Conservation (phyloP, 2,888 invertebrate genomes). For the Drosophila mettleri region DNA sequence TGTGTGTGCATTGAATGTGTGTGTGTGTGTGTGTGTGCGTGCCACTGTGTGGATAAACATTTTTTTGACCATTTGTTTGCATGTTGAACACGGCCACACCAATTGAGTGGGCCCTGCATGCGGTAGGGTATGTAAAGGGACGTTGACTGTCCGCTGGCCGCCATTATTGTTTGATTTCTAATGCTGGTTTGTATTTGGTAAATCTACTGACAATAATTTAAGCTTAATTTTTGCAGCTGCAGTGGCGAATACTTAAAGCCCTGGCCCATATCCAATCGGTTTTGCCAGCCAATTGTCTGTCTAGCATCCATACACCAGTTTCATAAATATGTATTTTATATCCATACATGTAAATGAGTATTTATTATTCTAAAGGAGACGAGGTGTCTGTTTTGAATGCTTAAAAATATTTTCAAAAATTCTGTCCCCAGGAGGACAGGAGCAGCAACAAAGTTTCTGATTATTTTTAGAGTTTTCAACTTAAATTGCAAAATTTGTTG, state of each 20-base stretch:
- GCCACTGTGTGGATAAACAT: constrained; percentile 51
- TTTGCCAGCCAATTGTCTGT: constrained; percentile 14
- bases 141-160: constrained; percentile 13
- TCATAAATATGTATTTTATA: constrained; percentile 32
- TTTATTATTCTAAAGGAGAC: constrained; percentile 49
- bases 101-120: constrained; percentile 20
- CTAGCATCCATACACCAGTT: constrained; percentile 11
- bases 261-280: neutral
- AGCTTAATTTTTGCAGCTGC: constrained; percentile 36
- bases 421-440: neutral
- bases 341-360: constrained; percentile 17
- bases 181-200: constrained; percentile 57
- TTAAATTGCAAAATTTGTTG: constrained; percentile 10
- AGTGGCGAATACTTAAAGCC: neutral
- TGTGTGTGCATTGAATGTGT: constrained; percentile 34
- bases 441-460: constrained; percentile 10
- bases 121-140: constrained; percentile 21
- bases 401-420: constrained; percentile 7
- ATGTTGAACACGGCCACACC: constrained; percentile 74
- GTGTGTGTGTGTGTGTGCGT: constrained; percentile 16
- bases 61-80: constrained; percentile 76
- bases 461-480: neutral
- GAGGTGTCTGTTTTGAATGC: constrained; percentile 36
- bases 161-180: constrained; percentile 76
- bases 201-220: constrained; percentile 55